Evolutionary conservation across 1,140 invertebrate species (phyloP).

Genomic region (Arctopsyche grandis): DNA sequence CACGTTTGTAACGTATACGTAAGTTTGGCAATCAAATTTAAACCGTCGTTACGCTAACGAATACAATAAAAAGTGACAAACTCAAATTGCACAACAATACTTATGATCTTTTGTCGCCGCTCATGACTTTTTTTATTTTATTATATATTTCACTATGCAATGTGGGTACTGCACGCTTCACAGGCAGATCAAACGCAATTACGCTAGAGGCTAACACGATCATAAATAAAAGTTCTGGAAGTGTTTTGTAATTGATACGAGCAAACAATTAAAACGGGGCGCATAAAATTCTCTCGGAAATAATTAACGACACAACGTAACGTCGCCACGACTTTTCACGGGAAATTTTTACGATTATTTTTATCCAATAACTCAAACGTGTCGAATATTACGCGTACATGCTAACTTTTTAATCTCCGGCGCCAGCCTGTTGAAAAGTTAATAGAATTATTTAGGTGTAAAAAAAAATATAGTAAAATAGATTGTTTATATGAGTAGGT

Average conservation of each 20-base stretch:
- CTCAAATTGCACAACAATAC: too few species aligned
- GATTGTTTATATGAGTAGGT: neutral
- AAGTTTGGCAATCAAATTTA: too few species aligned
- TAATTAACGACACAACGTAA: constrained; percentile 9
- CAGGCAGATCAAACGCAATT: neutral
- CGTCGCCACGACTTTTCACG: neutral
- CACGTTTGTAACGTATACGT: too few species aligned
- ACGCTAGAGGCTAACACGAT: constrained; percentile 14
- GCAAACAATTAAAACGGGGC: neutral
- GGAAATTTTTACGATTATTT: neutral
- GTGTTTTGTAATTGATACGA: constrained; percentile 22
- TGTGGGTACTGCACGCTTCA: neutral
- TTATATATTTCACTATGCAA: too few species aligned
- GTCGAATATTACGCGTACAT: neutral
- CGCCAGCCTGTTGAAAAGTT: too few species aligned
- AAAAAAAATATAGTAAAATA: constrained; percentile 5
- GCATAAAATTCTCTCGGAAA: neutral
- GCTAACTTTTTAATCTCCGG: neutral
- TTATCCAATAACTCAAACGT: neutral
- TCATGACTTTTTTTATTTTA: too few species aligned
- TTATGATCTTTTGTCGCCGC: too few species aligned
- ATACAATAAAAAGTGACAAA: too few species aligned
- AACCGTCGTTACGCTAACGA: too few species aligned
- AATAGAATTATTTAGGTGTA: too few species aligned
- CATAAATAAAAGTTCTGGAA: constrained; percentile 3